phyloP scores from a whole-genome alignment of 1,140 invertebrate species.

The Drosophila azteca region DNA sequence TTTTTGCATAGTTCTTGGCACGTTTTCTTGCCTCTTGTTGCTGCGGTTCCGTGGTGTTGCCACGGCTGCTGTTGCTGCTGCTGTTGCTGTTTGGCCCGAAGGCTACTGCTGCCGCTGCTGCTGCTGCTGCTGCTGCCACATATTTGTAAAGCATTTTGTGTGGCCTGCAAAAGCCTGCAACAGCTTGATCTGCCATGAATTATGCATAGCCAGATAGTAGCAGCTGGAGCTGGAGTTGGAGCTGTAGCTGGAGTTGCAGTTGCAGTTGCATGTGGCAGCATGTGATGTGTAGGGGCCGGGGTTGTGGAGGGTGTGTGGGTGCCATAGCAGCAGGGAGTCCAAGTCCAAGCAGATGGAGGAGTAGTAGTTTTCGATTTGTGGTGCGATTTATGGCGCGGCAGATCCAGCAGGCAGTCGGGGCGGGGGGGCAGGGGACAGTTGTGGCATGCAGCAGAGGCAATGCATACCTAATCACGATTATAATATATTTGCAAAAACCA shows the following conservation, averaged over 20 bases:
- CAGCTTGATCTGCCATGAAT: conserved; percentile 78
- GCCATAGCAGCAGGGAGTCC: not conserved
- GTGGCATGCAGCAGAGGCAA: conserved; percentile 31
- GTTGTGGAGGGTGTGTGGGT: not conserved
- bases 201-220: conserved; percentile 72
- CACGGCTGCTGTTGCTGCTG: conserved; percentile 56
- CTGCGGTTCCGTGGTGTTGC: conserved; percentile 55
- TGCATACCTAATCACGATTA: conserved; percentile 78
- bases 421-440: too few species aligned
- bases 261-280: conserved; percentile 7
- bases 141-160: conserved; percentile 77
- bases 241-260: conserved; percentile 39
- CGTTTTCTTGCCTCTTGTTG: conserved; percentile 52
- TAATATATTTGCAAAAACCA: conserved; percentile 75
- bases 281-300: not conserved
- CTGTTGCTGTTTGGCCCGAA: conserved; percentile 51
- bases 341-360: conserved; percentile 33
- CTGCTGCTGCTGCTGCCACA: conserved; percentile 41
- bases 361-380: conserved; percentile 55
- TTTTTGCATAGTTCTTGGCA: conserved; percentile 79
- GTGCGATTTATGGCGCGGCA: conserved; percentile 79
- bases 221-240: conserved; percentile 35
- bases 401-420: conserved; percentile 53
- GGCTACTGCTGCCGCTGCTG: conserved; percentile 50
- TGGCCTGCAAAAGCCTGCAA: conserved; percentile 47